phyloP scores from a whole-genome alignment of 1,140 invertebrate genomes.

The Drosophila busckii region DNA sequence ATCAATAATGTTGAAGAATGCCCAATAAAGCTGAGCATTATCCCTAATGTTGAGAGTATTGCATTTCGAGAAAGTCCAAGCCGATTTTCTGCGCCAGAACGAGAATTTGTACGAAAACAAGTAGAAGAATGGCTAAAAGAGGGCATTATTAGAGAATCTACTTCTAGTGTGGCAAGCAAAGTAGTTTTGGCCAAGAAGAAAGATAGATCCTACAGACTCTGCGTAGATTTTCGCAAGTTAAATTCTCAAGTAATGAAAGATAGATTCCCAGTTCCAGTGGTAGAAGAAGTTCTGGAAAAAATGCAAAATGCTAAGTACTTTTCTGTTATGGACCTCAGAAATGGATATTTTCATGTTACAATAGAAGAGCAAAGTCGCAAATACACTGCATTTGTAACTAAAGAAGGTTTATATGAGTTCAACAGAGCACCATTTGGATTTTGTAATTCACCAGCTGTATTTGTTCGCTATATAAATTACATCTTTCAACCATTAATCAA shows the following conservation, averaged over 20 bases:
- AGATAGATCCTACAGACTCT: no score
- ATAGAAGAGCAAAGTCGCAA: slow-evolving; percentile 17
- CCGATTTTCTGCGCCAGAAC: slow-evolving; percentile 9
- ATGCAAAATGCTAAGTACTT: slow-evolving; percentile 32
- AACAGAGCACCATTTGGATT: no score
- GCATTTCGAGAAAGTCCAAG: slow-evolving; percentile 18
- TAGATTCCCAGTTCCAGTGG: slow-evolving; percentile 44
- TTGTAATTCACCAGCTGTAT: slow-evolving; percentile 73
- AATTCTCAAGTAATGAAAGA: slow-evolving; percentile 61
- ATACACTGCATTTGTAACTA: slow-evolving; percentile 28
- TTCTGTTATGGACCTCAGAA: slow-evolving; percentile 34
- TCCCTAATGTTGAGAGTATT: no score
- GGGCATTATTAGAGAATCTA: slow-evolving; percentile 13
- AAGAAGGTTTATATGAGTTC: slow-evolving; percentile 20
- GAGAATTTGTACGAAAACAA: slow-evolving; percentile 13
- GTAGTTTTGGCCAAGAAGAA: no score
- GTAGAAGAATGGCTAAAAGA: slow-evolving; percentile 16
- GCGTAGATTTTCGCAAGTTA: no score
- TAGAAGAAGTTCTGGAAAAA: slow-evolving; percentile 40
- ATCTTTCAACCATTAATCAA: slow-evolving; percentile 20
- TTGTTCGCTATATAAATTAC: slow-evolving; percentile 77
- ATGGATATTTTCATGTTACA: slow-evolving; percentile 27
- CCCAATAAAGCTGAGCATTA: no score
- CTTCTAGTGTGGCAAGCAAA: slow-evolving; percentile 40
- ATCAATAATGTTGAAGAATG: no score